A percentile compares a stretch with the other conserved stretches of the same genome.
Evolutionary conservation across 1,140 invertebrate genomes (phyloP).

Genomic region (Papilio polytes): DNA sequence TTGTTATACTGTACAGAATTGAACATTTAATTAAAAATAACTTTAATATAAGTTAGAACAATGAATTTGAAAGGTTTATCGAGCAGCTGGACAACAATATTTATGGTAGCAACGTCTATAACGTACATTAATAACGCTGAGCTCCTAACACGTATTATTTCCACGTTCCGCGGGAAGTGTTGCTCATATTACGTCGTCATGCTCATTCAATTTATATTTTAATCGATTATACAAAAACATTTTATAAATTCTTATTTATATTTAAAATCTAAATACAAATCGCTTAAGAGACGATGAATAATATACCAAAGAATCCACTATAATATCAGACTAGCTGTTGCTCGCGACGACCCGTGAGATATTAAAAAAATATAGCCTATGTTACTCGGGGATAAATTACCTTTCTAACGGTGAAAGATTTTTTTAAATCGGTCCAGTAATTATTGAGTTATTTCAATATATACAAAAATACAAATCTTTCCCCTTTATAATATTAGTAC

Average conservation of each 20-base stretch:
- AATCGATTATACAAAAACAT: background rate
- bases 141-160: constrained; percentile 41
- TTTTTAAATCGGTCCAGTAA: too few species aligned
- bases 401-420: too few species aligned
- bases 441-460: too few species aligned
- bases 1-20: background rate
- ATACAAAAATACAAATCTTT: too few species aligned
- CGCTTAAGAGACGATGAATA: too few species aligned
- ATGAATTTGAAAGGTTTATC: constrained; percentile 38
- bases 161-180: constrained; percentile 35
- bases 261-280: background rate
- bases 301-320: background rate
- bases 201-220: constrained; percentile 26
- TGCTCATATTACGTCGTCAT: constrained; percentile 20
- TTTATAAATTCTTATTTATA: background rate
- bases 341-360: too few species aligned
- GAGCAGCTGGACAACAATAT: constrained; percentile 37
- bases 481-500: too few species aligned
- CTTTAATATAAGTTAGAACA: constrained; percentile 33
- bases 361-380: too few species aligned
- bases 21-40: constrained; percentile 16
- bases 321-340: too few species aligned
- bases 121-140: constrained; percentile 37
- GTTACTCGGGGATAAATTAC: too few species aligned
- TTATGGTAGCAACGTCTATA: constrained; percentile 37